phyloP scores from a whole-genome alignment of 2,888 invertebrate species.

The Apotomis betuletana region DNA sequence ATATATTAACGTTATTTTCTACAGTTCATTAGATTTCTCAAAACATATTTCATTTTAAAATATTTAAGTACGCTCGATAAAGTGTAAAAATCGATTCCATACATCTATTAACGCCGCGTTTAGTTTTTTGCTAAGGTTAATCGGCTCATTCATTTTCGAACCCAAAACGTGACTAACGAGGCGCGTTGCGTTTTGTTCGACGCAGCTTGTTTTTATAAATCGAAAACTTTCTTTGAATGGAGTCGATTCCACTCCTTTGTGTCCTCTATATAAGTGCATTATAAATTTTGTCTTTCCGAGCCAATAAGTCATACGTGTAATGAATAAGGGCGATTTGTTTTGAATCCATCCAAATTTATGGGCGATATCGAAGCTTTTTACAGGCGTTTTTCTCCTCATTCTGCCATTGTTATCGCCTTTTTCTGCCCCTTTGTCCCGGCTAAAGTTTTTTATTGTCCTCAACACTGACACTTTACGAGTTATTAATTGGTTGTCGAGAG shows the following conservation, averaged over 20 bases:
- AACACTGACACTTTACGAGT: slow-evolving; percentile 83
- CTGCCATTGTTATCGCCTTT: slow-evolving; percentile 78
- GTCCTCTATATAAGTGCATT: slow-evolving; percentile 73
- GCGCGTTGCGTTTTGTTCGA: slow-evolving; percentile 63
- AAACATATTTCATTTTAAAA: slow-evolving; percentile 48
- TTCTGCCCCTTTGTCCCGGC: slow-evolving; percentile 73
- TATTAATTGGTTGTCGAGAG: slow-evolving; percentile 83
- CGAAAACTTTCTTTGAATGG: slow-evolving; percentile 57
- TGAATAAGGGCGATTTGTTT: slow-evolving; percentile 84
- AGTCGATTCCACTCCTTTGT: slow-evolving; percentile 66
- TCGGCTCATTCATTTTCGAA: slow-evolving; percentile 51
- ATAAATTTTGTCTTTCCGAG: slow-evolving; percentile 70
- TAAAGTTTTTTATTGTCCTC: slow-evolving; percentile 75
- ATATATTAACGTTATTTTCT: slow-evolving; percentile 41
- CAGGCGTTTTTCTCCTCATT: slow-evolving; percentile 78
- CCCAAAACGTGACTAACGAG: slow-evolving; percentile 77
- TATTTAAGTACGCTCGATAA: slow-evolving; percentile 55
- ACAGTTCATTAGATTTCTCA: slow-evolving; percentile 47
- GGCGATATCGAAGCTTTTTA: slow-evolving; percentile 78
- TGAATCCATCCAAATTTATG: slow-evolving; percentile 82
- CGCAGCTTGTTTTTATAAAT: slow-evolving; percentile 61
- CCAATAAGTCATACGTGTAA: slow-evolving; percentile 82
- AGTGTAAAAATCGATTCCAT: slow-evolving; percentile 49
- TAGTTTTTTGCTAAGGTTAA: slow-evolving; percentile 57
- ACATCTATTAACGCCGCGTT: slow-evolving; percentile 50